Conservation (phyloP, 92 coral and sea anemone genomes). For the Palythoa grandiflora region DNA sequence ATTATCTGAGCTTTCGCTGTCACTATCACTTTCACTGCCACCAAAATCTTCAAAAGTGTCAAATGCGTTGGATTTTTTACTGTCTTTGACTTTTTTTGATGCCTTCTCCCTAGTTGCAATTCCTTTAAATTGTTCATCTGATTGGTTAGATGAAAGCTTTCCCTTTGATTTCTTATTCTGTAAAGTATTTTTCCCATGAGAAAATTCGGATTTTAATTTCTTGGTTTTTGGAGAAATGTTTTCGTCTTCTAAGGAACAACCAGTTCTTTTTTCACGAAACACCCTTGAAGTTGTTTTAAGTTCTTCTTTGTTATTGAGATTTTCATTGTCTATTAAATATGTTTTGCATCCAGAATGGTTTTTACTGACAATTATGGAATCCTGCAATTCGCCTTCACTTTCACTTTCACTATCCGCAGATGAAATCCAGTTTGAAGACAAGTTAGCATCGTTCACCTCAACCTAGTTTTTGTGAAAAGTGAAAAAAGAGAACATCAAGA, state of each 20-base stretch:
- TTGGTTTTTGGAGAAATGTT: background rate
- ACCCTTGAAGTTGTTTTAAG: background rate
- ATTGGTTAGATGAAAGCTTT: background rate
- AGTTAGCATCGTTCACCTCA: background rate
- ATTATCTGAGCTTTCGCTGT: background rate
- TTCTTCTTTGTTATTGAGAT: conserved; percentile 1
- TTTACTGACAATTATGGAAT: background rate
- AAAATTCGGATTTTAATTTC: background rate
- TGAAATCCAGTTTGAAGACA: background rate
- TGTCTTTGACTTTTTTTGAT: background rate
- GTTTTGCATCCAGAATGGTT: background rate
- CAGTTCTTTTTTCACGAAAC: background rate
- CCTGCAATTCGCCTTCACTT: background rate
- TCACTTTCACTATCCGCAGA: conserved; percentile 22
- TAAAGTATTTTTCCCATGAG: background rate
- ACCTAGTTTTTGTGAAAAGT: background rate
- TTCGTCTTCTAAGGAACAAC: background rate
- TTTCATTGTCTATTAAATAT: background rate
- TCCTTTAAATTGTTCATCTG: background rate
- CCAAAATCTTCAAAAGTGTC: background rate
- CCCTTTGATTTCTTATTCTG: background rate
- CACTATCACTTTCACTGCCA: conserved; percentile 8
- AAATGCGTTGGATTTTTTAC: background rate
- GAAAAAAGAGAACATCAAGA: background rate
- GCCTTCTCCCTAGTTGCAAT: background rate